Percentiles rank a stretch among this genome's conserved stretches.
phyloP scores from a whole-genome alignment of 2,888 invertebrate genomes.

The Andrena dorsata region DNA sequence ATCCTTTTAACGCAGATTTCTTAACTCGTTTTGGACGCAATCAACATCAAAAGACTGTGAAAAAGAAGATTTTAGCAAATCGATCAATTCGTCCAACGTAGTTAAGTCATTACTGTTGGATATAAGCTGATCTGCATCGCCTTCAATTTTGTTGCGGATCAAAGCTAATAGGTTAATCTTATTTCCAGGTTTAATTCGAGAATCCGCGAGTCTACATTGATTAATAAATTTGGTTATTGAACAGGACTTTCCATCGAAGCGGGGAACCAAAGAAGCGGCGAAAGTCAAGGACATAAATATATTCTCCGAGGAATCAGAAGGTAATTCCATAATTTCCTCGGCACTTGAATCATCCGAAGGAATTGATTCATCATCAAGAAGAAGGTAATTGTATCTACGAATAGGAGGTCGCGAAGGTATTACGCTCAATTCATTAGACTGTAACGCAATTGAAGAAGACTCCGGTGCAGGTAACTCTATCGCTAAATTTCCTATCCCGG shows the following conservation, averaged over 20 bases:
- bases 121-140: background rate
- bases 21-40: background rate
- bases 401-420: background rate
- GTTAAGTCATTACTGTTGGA: background rate
- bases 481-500: background rate
- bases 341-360: background rate
- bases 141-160: background rate
- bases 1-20: background rate
- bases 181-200: background rate
- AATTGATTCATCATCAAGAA: background rate
- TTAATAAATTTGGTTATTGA: background rate
- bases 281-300: background rate
- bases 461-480: background rate
- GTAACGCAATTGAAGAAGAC: background rate
- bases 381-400: background rate
- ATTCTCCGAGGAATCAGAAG: background rate
- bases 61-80: background rate
- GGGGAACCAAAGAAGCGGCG: background rate
- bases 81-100: background rate
- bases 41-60: background rate
- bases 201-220: background rate
- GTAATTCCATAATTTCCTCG: background rate
- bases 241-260: conserved; percentile 3
- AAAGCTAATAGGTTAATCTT: background rate
- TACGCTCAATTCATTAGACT: background rate